Percentiles rank a stretch among this genome's conserved stretches.
Conservation (phyloP, 1,140 invertebrate species). For the Hycleus cichorii region DNA sequence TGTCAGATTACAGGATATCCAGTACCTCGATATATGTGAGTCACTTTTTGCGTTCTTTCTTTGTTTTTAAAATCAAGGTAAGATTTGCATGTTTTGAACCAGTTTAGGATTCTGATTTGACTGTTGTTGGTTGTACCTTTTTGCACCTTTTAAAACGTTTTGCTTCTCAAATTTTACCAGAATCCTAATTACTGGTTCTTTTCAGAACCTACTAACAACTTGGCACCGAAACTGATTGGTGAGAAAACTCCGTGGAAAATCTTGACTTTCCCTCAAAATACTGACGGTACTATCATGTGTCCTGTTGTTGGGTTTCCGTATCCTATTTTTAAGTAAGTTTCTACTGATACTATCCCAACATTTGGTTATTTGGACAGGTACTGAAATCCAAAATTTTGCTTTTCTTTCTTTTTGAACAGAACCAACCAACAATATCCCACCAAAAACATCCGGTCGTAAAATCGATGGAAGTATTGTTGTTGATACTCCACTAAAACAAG, state of each 20-base stretch:
- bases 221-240: constrained; percentile 45
- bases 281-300: constrained; percentile 40
- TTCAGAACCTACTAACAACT: constrained; percentile 50
- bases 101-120: constrained; percentile 21
- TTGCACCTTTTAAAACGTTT: neutral
- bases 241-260: constrained; percentile 42
- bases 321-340: constrained; percentile 59
- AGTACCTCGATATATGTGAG: constrained; percentile 60
- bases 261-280: constrained; percentile 45
- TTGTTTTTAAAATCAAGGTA: constrained; percentile 1
- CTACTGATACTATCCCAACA: neutral
- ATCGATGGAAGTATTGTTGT: constrained; percentile 54
- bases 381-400: constrained; percentile 27
- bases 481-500: constrained; percentile 17
- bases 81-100: constrained; percentile 11
- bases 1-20: constrained; percentile 63
- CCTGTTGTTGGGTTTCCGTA: constrained; percentile 64
- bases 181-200: constrained; percentile 33
- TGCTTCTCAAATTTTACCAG: constrained; percentile 10
- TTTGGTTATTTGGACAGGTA: neutral
- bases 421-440: constrained; percentile 58
- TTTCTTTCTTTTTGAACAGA: constrained; percentile 41
- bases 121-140: constrained; percentile 1
- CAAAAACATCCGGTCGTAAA: constrained; percentile 53
- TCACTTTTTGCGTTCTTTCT: constrained; percentile 7